Percentiles rank a stretch among this genome's conserved stretches.
Evolutionary conservation across 2,113 vertebrate genomes (phyloP).

Genomic region (Istiophorus platypterus): DNA sequence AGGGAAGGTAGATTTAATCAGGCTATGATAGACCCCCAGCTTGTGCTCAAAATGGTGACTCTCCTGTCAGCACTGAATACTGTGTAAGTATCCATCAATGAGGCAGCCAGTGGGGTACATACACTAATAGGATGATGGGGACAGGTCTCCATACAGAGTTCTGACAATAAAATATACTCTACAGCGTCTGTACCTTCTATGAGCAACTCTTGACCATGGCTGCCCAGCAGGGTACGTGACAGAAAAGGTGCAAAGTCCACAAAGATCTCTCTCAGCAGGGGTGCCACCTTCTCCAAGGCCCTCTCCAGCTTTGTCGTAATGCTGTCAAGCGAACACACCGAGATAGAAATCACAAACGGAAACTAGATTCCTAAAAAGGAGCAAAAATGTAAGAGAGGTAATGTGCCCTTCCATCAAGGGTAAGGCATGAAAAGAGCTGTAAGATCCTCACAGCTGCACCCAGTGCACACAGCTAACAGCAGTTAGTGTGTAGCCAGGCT

Average conservation of each 20-base stretch:
- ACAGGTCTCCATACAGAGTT: conserved; percentile 19
- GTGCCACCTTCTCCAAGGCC: conserved; percentile 97
- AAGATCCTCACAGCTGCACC: conserved; percentile 15
- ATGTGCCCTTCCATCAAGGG: conserved; percentile 10
- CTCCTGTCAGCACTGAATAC: conserved; percentile 47
- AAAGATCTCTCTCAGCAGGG: conserved; percentile 97
- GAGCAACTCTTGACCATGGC: conserved; percentile 97
- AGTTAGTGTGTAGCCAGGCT: conserved; percentile 31
- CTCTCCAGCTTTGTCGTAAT: conserved; percentile 98
- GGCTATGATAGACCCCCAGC: conserved; percentile 39
- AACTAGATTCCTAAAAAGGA: conserved; percentile 21
- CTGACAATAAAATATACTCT: not conserved
- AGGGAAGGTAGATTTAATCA: conserved; percentile 48
- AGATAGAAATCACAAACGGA: not conserved
- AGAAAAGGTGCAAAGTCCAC: conserved; percentile 99
- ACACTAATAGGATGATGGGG: not conserved
- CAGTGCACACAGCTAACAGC: conserved; percentile 33
- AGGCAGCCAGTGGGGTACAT: conserved; percentile 21
- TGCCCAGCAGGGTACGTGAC: conserved; percentile 95
- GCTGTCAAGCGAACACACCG: conserved; percentile 83
- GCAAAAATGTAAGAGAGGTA: conserved; percentile 7
- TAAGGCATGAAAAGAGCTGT: conserved; percentile 18
- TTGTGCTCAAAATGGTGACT: conserved; percentile 48
- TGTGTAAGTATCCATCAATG: conserved; percentile 41
- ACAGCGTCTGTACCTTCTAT: conserved; percentile 94